phyloP scores from a whole-genome alignment of 2,113 vertebrate genomes.

The Calypte anna region DNA sequence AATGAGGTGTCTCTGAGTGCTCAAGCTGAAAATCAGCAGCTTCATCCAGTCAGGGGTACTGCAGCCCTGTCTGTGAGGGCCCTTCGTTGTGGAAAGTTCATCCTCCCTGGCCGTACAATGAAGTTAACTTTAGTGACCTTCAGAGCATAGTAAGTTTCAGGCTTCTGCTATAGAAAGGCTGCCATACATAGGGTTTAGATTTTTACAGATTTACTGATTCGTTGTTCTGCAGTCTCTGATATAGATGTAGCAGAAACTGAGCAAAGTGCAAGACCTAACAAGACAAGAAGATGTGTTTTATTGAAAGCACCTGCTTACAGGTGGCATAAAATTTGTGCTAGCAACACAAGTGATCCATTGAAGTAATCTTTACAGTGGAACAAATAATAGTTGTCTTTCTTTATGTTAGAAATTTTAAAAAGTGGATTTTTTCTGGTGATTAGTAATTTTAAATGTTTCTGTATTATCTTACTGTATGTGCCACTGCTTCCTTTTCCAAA shows the following conservation, averaged over 20 bases:
- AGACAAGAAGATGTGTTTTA: too few relatives aligned
- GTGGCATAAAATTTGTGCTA: background rate
- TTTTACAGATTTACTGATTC: too few relatives aligned
- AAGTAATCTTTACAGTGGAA: background rate
- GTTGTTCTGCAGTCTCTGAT: accelerated
- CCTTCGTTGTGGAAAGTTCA: accelerated
- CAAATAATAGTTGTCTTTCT: background rate
- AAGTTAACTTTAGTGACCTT: accelerated
- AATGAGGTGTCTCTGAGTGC: background rate
- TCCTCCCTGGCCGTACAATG: accelerated
- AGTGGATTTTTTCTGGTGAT: background rate
- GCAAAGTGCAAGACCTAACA: background rate
- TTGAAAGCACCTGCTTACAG: background rate
- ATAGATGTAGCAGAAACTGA: accelerated
- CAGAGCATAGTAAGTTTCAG: accelerated
- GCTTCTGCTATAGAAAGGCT: background rate
- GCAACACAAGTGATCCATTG: background rate
- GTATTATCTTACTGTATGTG: background rate
- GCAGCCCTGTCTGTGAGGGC: accelerated
- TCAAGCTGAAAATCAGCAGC: background rate
- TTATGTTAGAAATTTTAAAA: background rate
- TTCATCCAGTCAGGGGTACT: accelerated
- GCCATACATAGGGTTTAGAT: accelerated
- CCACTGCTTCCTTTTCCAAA: background rate
- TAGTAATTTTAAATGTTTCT: background rate